A percentile compares a stretch with the other conserved stretches of the same genome.
These are phyloP conservation scores for Tanypteryx hageni DNA, from an alignment of 2,888 invertebrate species.

Conservation along the genomic window DNA sequence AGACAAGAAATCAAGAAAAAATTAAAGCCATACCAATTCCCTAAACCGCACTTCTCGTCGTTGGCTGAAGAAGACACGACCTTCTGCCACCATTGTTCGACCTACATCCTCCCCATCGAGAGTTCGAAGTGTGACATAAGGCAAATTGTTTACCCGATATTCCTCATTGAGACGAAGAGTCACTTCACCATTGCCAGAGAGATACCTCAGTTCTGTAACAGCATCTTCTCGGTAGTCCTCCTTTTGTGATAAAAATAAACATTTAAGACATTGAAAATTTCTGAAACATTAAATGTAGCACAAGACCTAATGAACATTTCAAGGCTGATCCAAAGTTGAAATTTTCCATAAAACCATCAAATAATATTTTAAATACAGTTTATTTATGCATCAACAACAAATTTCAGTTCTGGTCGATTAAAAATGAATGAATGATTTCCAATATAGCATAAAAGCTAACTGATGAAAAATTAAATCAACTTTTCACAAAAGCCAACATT, in stretches of 20 bases:
- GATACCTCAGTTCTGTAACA: slow-evolving; percentile 80
- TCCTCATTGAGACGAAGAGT: slow-evolving; percentile 84
- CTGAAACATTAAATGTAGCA: neutral
- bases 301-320: too few relatives aligned
- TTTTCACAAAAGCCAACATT: neutral
- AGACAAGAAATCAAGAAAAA: neutral
- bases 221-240: slow-evolving; percentile 88
- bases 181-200: slow-evolving; percentile 81
- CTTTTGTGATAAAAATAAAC: slow-evolving; percentile 72
- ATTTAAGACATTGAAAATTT: slow-evolving; percentile 61
- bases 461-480: neutral
- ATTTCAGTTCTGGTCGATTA: too few relatives aligned
- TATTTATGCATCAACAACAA: too few relatives aligned
- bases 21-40: slow-evolving; percentile 79
- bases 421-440: neutral
- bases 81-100: slow-evolving; percentile 90
- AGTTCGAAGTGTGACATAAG: slow-evolving; percentile 71
- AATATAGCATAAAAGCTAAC: neutral
- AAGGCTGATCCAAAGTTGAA: too few relatives aligned
- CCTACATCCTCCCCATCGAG: slow-evolving; percentile 82
- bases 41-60: slow-evolving; percentile 89
- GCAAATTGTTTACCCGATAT: slow-evolving; percentile 78
- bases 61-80: slow-evolving; percentile 88
- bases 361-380: too few relatives aligned
- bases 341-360: too few relatives aligned